Conservation (phyloP, 53 echinoderm and acorn worm species). For the Holothuria scabra region DNA sequence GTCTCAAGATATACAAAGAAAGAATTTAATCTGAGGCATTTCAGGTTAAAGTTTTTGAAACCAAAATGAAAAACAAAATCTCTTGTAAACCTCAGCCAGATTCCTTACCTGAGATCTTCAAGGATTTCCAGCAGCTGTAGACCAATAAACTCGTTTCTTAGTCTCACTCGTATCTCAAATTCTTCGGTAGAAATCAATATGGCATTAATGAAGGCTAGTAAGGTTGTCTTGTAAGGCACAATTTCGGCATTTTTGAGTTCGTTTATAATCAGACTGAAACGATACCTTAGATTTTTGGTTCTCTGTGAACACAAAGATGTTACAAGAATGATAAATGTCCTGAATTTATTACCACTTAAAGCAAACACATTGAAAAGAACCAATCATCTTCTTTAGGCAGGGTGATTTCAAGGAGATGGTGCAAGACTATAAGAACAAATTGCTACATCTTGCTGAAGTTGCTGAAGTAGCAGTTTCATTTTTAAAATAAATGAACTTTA, state of each 20-base stretch:
- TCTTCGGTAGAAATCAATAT: constrained; percentile 89
- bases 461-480: no score
- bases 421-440: no score
- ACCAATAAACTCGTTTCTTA: constrained; percentile 93
- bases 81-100: background rate
- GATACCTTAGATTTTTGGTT: constrained; percentile 84
- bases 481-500: no score
- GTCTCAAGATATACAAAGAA: no score
- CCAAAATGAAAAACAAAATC: background rate
- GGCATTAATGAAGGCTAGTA: constrained; percentile 90
- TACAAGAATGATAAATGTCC: no score
- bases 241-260: constrained; percentile 90
- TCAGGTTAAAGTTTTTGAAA: background rate
- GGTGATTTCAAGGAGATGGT: no score
- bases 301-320: constrained; percentile 46
- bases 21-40: background rate
- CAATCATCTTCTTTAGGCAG: no score
- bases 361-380: no score
- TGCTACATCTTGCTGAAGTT: no score
- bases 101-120: constrained; percentile 69
- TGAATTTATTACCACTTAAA: no score
- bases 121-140: constrained; percentile 88
- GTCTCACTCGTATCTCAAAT: constrained; percentile 80
- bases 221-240: constrained; percentile 84
- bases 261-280: constrained; percentile 93